phyloP scores from a whole-genome alignment of 2,113 vertebrate species.

The Xenopus tropicalis region DNA sequence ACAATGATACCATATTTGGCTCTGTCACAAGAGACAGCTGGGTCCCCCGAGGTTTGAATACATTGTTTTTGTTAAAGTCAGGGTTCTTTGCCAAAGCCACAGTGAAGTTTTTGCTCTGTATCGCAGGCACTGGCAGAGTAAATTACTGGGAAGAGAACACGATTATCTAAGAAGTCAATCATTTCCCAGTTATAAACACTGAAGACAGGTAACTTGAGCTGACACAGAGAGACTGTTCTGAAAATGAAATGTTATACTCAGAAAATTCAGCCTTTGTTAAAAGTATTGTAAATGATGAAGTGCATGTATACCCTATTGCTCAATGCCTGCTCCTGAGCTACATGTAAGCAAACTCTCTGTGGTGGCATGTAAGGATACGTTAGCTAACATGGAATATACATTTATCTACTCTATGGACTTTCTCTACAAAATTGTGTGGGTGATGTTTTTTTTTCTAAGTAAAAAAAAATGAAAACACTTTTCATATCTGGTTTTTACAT shows the following conservation, averaged over 20 bases:
- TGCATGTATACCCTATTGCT: neutral
- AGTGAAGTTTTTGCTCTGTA: neutral
- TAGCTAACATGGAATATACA: neutral
- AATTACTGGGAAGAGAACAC: conserved; percentile 14
- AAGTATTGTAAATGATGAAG: conserved; percentile 3
- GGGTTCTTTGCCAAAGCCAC: conserved; percentile 28
- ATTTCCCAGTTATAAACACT: conserved; percentile 3
- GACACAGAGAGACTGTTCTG: neutral
- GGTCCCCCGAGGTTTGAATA: conserved; percentile 16
- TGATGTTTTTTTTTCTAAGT: neutral
- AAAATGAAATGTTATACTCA: conserved; percentile 8
- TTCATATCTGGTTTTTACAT: too few species aligned
- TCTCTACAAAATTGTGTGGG: neutral
- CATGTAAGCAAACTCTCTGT: neutral
- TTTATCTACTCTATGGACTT: neutral
- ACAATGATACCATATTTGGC: conserved; percentile 34
- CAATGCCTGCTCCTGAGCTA: neutral
- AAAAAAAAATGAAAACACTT: too few species aligned
- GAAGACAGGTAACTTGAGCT: conserved; percentile 14
- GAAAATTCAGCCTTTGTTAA: neutral
- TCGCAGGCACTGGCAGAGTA: conserved; percentile 3
- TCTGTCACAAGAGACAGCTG: conserved; percentile 10
- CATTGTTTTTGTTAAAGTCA: conserved; percentile 36
- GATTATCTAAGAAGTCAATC: conserved; percentile 31
- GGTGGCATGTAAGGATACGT: conserved; percentile 2